Evolutionary conservation across 2,888 invertebrate genomes (phyloP).

Genomic region (Drosophila antonietae): DNA sequence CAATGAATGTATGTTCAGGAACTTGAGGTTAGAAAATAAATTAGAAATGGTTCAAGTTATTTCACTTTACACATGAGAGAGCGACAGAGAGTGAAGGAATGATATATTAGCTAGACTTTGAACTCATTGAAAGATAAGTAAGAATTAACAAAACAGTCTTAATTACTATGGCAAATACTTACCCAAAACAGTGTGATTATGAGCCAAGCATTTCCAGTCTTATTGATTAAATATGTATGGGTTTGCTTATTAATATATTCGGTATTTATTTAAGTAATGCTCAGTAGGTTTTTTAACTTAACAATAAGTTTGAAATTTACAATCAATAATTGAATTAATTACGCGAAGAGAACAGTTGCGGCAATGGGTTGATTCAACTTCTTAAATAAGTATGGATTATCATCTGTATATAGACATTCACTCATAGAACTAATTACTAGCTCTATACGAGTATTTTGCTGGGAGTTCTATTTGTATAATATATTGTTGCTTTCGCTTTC

Average conservation of each 20-base stretch:
- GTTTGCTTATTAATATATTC: constrained; percentile 66
- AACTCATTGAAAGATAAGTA: neutral
- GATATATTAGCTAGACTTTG: neutral
- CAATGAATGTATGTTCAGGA: neutral
- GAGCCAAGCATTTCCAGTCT: neutral
- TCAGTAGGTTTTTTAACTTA: constrained; percentile 62
- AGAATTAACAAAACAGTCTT: neutral
- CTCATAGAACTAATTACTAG: constrained; percentile 45
- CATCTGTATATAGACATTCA: constrained; percentile 33
- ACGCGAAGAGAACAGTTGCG: constrained; percentile 15
- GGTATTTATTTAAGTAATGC: constrained; percentile 75
- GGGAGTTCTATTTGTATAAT: constrained; percentile 12
- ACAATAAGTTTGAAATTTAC: constrained; percentile 57
- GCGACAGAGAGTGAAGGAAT: neutral
- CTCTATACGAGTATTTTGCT: constrained; percentile 16
- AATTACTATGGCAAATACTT: neutral
- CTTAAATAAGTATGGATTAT: constrained; percentile 13
- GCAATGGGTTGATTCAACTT: constrained; percentile 2
- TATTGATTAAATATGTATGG: neutral
- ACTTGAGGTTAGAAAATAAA: neutral
- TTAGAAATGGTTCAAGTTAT: neutral
- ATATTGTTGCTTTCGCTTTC: neutral
- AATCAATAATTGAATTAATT: constrained; percentile 26
- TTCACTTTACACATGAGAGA: neutral
- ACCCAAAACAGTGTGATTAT: neutral